phyloP scores from a whole-genome alignment of 2,888 invertebrate genomes.

The Andrena dorsata region DNA sequence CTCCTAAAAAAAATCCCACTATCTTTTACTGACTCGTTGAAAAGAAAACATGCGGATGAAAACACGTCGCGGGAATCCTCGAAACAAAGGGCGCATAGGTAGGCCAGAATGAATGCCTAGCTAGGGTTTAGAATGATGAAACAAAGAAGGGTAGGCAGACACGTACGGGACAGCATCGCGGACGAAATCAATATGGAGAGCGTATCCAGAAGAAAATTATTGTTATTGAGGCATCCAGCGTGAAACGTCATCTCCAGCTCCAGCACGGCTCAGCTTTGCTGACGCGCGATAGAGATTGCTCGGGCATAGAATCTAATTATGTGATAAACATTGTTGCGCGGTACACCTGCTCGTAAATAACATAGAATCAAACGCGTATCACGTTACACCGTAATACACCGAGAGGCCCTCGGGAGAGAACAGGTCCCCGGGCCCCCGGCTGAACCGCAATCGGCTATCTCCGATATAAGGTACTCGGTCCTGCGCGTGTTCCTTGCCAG shows the following conservation, averaged over 20 bases:
- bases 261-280: conserved; percentile 6
- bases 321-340: conserved; percentile 73
- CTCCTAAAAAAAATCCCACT: background rate
- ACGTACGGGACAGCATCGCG: conserved; percentile 24
- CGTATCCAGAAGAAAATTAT: conserved; percentile 59
- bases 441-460: conserved; percentile 54
- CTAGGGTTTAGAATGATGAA: background rate
- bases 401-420: conserved; percentile 38
- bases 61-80: conserved; percentile 1
- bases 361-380: conserved; percentile 76
- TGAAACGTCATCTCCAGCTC: conserved; percentile 60
- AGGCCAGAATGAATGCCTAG: background rate
- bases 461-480: conserved; percentile 29
- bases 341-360: conserved; percentile 75
- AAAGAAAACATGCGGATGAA: background rate
- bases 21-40: background rate
- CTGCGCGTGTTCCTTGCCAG: conserved; percentile 55
- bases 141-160: background rate
- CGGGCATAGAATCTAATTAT: conserved; percentile 72
- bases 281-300: conserved; percentile 67
- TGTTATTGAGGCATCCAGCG: conserved; percentile 58
- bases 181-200: conserved; percentile 68
- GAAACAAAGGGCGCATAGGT: no score
- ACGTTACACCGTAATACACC: conserved; percentile 72
- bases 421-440: conserved; percentile 54